phyloP scores from a whole-genome alignment of 2,888 invertebrate species.

The Vannuccia rotundouncinata region DNA sequence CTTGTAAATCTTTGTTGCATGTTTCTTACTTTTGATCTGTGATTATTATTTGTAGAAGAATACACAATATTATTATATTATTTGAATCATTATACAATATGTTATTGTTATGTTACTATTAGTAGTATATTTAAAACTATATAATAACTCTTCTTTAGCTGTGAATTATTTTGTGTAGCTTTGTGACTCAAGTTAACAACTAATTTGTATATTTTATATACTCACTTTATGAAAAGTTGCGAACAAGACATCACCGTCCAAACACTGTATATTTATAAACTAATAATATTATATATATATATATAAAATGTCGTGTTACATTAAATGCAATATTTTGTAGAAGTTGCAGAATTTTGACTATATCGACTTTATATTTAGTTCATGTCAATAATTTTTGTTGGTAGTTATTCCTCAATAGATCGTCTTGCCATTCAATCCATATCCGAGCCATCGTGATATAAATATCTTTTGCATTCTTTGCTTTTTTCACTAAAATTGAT shows the following conservation, averaged over 20 bases:
- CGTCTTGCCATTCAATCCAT: background rate
- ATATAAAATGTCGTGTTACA: no score
- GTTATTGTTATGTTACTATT: background rate
- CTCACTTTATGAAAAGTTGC: no score
- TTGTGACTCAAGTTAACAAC: background rate
- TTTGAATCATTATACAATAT: background rate
- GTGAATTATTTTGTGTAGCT: background rate
- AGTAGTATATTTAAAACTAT: background rate
- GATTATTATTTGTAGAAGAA: background rate
- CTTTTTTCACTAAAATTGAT: background rate
- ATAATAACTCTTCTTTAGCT: background rate
- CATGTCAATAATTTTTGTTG: background rate
- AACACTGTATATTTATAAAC: no score
- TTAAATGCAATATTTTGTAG: no score
- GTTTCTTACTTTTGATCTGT: background rate
- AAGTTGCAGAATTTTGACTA: no score
- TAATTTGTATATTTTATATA: background rate
- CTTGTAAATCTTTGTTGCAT: no score
- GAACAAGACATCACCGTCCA: no score
- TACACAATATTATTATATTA: background rate
- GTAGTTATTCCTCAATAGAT: background rate
- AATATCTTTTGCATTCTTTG: background rate
- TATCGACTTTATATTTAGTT: no score
- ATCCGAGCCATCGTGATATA: background rate
- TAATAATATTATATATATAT: no score